Evolutionary conservation across 2,113 vertebrate genomes (phyloP).

Genomic region (Leptodactylus fuscus): DNA sequence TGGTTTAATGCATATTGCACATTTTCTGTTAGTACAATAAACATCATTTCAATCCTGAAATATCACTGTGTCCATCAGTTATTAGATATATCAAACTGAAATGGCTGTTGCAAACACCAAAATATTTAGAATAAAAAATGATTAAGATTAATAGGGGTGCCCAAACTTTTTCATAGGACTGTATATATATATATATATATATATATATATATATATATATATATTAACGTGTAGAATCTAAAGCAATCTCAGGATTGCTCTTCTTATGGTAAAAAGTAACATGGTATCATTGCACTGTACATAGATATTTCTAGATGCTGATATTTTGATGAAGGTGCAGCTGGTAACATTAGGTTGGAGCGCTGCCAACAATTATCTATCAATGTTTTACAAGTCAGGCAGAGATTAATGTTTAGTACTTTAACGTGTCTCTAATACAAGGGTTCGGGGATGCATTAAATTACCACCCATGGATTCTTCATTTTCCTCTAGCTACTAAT

Average conservation of each 20-base stretch:
- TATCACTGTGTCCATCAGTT: no score
- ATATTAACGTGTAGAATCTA: background rate
- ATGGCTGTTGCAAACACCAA: no score
- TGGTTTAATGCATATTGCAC: no score
- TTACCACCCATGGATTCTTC: conserved; percentile 60
- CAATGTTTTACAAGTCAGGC: conserved; percentile 59
- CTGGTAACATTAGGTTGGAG: conserved; percentile 49
- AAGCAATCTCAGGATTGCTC: background rate
- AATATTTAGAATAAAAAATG: no score
- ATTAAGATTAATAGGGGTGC: no score
- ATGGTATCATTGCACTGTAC: background rate
- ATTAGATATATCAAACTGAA: no score
- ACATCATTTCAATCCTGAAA: no score
- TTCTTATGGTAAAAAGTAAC: no score
- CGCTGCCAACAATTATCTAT: conserved; percentile 59
- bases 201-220: background rate
- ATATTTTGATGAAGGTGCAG: conserved; percentile 49
- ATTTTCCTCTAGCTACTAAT: conserved; percentile 58
- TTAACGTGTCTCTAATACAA: conserved; percentile 52
- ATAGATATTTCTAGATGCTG: conserved; percentile 8
- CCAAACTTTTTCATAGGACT: no score
- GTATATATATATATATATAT: no score
- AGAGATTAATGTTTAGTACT: conserved; percentile 60
- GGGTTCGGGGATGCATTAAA: conserved; percentile 59
- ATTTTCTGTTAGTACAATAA: no score